These are phyloP conservation scores for Zoanthus sansibaricus DNA, from an alignment of 92 coral and sea anemone genomes.

Conservation along the genomic window DNA sequence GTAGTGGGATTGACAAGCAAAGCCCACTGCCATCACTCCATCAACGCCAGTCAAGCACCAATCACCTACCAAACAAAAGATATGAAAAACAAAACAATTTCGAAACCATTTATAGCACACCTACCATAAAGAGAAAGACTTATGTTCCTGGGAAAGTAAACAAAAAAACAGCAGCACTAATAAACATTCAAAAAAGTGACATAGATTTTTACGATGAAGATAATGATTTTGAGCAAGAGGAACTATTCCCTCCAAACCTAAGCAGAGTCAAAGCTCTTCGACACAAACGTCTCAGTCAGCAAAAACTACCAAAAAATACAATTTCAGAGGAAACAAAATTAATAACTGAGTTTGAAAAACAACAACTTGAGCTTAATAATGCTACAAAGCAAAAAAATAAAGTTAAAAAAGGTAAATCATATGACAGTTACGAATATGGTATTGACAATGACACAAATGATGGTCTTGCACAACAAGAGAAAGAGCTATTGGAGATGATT, in stretches of 20 bases:
- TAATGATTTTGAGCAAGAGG: conserved; percentile 57
- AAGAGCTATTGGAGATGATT: conserved; percentile 78
- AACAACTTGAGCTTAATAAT: conserved; percentile 81
- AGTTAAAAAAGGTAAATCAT: conserved; percentile 24
- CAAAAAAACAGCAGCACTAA: neutral
- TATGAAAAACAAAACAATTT: conserved; percentile 76
- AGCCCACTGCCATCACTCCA: conserved; percentile 84
- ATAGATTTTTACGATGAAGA: conserved; percentile 10
- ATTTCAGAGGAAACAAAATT: conserved; percentile 49
- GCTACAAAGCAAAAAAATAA: conserved; percentile 70
- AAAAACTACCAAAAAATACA: conserved; percentile 31
- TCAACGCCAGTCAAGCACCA: conserved; percentile 36
- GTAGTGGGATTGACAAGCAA: conserved; percentile 84
- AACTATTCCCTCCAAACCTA: conserved; percentile 70
- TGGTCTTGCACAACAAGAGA: conserved; percentile 64
- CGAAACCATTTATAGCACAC: conserved; percentile 25
- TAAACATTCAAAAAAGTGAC: conserved; percentile 43
- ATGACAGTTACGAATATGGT: conserved; percentile 27
- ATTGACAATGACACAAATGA: conserved; percentile 30
- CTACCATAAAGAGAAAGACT: conserved; percentile 46
- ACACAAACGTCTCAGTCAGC: conserved; percentile 75
- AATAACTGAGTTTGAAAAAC: conserved; percentile 80
- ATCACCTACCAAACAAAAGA: conserved; percentile 81
- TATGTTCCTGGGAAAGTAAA: conserved; percentile 6
- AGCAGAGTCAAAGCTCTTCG: conserved; percentile 75